Percentiles rank a stretch among this genome's conserved stretches.
Conservation (phyloP, 2,797 vertebrate species). For the Margarornis squamiger region DNA sequence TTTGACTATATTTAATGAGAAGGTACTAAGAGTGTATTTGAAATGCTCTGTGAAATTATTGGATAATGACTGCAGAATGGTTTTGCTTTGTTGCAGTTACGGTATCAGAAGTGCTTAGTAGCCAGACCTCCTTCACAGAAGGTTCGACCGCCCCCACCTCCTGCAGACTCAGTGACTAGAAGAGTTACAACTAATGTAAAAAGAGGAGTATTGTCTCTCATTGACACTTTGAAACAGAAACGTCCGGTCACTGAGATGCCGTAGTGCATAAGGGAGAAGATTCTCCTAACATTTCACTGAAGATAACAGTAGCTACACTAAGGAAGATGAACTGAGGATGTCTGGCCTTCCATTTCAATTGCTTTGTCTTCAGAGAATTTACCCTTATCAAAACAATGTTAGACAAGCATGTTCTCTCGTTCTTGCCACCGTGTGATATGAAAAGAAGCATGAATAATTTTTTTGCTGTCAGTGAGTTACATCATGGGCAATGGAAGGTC, state of each 20-base stretch:
- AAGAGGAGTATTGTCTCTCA: slow-evolving; percentile 93
- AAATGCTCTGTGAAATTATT: background rate
- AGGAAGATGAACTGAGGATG: background rate
- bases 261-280: slow-evolving; percentile 71
- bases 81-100: slow-evolving; percentile 81
- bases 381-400: slow-evolving; percentile 68
- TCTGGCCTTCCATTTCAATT: slow-evolving; percentile 72
- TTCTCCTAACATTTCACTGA: background rate
- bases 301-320: slow-evolving; percentile 41
- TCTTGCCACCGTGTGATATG: slow-evolving; percentile 77
- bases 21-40: background rate
- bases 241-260: slow-evolving; percentile 89
- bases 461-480: slow-evolving; percentile 75
- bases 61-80: background rate
- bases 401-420: slow-evolving; percentile 82
- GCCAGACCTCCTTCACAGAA: slow-evolving; percentile 91
- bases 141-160: slow-evolving; percentile 85
- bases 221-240: slow-evolving; percentile 99
- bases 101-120: slow-evolving; percentile 99
- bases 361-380: slow-evolving; percentile 77
- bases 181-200: slow-evolving; percentile 97
- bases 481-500: slow-evolving; percentile 76
- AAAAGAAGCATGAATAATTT: slow-evolving; percentile 83
- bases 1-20: background rate
- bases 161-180: slow-evolving; percentile 90